These are phyloP conservation scores for Micromesistius poutassou DNA, from an alignment of 2,797 vertebrate species.

Conservation along the genomic window DNA sequence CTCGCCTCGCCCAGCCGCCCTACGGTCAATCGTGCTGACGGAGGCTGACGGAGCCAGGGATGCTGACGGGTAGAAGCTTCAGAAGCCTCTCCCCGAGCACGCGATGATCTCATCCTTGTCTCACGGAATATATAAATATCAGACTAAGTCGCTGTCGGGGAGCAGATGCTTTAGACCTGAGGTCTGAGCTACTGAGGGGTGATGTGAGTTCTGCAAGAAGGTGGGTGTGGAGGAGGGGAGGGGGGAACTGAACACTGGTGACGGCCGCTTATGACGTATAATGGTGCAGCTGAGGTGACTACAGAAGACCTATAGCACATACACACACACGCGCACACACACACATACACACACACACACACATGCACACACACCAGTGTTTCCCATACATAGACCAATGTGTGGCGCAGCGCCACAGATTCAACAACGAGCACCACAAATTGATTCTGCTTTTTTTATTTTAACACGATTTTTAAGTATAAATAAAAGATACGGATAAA, in stretches of 20 bases:
- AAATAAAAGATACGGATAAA: no score
- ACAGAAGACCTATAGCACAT: conserved; percentile 25
- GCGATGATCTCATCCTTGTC: neutral
- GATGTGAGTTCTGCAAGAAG: conserved; percentile 30
- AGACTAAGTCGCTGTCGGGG: conserved; percentile 2
- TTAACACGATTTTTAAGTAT: no score
- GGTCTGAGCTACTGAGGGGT: conserved; percentile 31
- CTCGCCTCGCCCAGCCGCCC: neutral
- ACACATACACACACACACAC: neutral
- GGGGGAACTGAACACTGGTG: conserved; percentile 52
- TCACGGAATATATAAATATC: neutral
- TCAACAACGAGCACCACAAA: no score
- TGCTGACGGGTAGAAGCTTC: neutral
- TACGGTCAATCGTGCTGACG: neutral
- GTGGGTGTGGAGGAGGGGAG: conserved; percentile 7
- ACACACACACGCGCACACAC: conserved; percentile 6
- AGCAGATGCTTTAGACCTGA: conserved; percentile 26
- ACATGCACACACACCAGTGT: neutral
- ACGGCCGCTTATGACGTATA: conserved; percentile 67
- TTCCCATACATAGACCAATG: no score
- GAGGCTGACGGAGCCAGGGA: neutral
- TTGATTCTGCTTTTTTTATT: no score
- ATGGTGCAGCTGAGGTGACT: conserved; percentile 66
- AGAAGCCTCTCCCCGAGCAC: neutral
- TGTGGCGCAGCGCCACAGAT: no score